These are phyloP conservation scores for Elanus axillaris DNA, from an alignment of 2,113 vertebrate genomes.

Conservation along the genomic window DNA sequence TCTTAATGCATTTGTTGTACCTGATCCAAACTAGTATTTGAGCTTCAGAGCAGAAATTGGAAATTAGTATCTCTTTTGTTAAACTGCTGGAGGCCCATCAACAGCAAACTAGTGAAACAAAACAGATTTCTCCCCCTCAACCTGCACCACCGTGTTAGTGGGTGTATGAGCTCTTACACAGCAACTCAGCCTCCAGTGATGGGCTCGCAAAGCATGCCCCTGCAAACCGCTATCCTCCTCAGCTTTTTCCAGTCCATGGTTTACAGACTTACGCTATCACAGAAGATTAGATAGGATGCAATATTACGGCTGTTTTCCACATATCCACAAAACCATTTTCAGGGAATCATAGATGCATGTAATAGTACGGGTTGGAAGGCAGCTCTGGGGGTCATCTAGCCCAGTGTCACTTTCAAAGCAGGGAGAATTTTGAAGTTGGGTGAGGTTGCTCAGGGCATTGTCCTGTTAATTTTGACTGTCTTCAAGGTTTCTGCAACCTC, in stretches of 20 bases:
- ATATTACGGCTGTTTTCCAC: neutral
- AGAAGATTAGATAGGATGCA: neutral
- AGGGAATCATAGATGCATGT: neutral
- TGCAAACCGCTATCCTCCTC: neutral
- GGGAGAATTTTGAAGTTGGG: neutral
- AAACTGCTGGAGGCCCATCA: neutral
- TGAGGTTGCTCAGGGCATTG: neutral
- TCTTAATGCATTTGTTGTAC: neutral
- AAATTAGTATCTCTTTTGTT: neutral
- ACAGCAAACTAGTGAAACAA: neutral
- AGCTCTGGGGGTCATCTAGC: neutral
- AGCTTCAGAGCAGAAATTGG: neutral
- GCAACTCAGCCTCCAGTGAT: accelerated
- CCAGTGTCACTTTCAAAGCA: neutral
- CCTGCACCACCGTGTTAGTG: accelerated
- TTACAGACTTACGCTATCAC: neutral
- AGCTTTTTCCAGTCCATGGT: neutral
- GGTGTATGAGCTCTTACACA: neutral
- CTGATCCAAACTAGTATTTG: neutral
- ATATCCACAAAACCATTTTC: neutral
- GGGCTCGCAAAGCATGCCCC: neutral
- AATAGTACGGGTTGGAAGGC: neutral
- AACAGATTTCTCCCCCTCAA: neutral
- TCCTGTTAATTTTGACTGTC: neutral
- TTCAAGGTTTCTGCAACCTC: neutral